Evolutionary conservation across 2,113 vertebrate genomes (phyloP).

Genomic region (Coptodon bakossiorum): DNA sequence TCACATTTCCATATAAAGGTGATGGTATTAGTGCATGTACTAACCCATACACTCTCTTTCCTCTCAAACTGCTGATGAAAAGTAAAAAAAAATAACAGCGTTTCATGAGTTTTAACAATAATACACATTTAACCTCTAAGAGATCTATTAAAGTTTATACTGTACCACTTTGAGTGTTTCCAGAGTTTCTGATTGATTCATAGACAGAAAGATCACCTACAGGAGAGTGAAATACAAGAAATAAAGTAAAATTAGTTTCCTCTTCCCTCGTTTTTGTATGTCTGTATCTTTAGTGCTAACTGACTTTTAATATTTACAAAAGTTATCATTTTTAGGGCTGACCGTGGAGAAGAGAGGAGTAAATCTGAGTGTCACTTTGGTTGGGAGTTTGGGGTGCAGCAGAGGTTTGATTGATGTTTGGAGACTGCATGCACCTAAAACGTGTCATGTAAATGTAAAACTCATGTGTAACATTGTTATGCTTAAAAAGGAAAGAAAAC

Average conservation of each 20-base stretch:
- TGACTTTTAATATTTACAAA: neutral
- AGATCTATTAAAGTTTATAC: neutral
- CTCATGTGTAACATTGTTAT: neutral
- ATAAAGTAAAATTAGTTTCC: neutral
- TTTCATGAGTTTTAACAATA: neutral
- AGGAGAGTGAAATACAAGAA: neutral
- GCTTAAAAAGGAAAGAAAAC: neutral
- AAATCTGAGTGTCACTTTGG: neutral
- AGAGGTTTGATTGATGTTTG: neutral
- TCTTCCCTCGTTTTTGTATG: neutral
- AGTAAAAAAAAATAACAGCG: fast-evolving
- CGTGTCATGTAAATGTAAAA: neutral
- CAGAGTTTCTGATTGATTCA: neutral
- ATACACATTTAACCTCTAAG: neutral
- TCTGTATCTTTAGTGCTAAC: neutral
- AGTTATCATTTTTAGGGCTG: neutral
- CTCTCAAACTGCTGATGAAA: neutral
- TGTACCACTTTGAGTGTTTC: neutral
- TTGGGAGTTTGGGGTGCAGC: neutral
- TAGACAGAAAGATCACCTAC: neutral
- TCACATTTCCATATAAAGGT: neutral
- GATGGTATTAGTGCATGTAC: neutral
- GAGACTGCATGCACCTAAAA: neutral
- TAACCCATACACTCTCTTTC: neutral
- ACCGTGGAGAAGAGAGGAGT: neutral